A percentile compares a stretch with the other conserved stretches of the same genome.
These are phyloP conservation scores for Oncorhynchus keta DNA, from an alignment of 2,113 vertebrate genomes.

Conservation along the genomic window DNA sequence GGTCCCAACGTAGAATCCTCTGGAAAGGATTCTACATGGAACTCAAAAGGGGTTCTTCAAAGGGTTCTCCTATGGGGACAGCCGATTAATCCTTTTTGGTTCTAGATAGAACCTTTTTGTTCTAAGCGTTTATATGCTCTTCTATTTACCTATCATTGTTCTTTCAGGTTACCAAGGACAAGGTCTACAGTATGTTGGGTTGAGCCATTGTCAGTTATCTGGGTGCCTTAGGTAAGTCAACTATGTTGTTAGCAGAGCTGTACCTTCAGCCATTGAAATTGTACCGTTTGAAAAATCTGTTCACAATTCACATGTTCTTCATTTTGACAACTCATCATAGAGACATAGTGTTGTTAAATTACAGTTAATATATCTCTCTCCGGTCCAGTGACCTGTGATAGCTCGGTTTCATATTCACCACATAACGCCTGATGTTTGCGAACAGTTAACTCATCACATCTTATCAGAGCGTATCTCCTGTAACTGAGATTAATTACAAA, in stretches of 20 bases:
- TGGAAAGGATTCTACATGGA: no score
- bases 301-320: neutral
- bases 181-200: no score
- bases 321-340: slow-evolving; percentile 16
- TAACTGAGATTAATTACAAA: slow-evolving; percentile 71
- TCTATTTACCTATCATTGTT: neutral
- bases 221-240: neutral
- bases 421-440: slow-evolving; percentile 67
- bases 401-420: slow-evolving; percentile 64
- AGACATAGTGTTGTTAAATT: slow-evolving; percentile 56
- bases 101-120: no score
- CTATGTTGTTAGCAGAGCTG: neutral
- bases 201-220: no score
- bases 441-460: slow-evolving; percentile 70
- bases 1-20: no score
- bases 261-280: neutral
- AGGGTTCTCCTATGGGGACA: no score
- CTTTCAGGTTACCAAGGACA: neutral
- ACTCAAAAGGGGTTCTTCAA: no score
- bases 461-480: slow-evolving; percentile 65
- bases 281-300: neutral
- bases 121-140: no score
- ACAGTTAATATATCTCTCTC: slow-evolving; percentile 57
- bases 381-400: slow-evolving; percentile 56
- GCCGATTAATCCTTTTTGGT: no score